Evolutionary conservation across 2,797 vertebrate species (phyloP).

Genomic region (Premnoplex brunnescens): DNA sequence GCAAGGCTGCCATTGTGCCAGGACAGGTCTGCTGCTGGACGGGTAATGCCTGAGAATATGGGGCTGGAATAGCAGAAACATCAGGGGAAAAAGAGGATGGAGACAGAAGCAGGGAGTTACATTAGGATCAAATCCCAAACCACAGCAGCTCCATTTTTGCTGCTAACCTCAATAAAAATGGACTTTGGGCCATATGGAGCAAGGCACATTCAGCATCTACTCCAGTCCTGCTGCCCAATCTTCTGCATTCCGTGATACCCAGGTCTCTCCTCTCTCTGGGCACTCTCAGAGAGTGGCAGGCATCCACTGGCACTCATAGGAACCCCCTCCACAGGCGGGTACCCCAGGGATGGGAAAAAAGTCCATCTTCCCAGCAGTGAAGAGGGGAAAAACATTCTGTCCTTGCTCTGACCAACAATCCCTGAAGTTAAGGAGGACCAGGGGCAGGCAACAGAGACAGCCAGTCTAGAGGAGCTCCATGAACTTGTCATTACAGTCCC

Average conservation of each 20-base stretch:
- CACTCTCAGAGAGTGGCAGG: background rate
- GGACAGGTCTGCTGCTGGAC: background rate
- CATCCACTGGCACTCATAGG: background rate
- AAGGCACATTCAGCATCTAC: background rate
- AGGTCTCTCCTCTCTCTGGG: background rate
- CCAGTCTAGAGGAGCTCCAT: background rate
- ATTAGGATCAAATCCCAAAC: background rate
- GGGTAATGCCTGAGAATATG: background rate
- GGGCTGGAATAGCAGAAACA: background rate
- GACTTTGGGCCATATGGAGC: background rate
- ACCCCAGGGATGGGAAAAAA: background rate
- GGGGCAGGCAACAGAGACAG: background rate
- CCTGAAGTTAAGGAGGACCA: background rate
- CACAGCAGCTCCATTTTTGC: background rate
- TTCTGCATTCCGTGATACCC: background rate
- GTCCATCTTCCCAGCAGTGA: background rate
- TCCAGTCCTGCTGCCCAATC: background rate
- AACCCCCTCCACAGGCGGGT: background rate
- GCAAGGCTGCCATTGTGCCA: background rate
- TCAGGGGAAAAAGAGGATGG: background rate
- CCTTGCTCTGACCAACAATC: background rate
- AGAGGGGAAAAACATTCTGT: background rate
- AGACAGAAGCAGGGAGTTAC: background rate
- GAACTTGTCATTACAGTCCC: background rate
- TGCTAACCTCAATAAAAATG: background rate